phyloP scores from a whole-genome alignment of 2,888 invertebrate genomes.

The Platynereis dumerilii region DNA sequence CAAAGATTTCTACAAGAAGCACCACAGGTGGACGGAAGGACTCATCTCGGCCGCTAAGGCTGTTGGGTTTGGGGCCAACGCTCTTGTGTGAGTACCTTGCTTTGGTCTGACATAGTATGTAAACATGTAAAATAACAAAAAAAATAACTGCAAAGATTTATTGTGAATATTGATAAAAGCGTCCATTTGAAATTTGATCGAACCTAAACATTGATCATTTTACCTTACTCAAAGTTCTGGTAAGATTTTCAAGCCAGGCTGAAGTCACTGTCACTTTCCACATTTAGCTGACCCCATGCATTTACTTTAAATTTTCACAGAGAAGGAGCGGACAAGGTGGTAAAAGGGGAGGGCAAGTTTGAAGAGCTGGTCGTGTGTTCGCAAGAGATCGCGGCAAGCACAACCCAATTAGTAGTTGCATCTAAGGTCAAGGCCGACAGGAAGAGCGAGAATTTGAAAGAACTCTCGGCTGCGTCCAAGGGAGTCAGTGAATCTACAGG shows the following conservation, averaged over 20 bases:
- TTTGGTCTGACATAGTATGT: no score
- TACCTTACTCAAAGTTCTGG: no score
- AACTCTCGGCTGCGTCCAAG: conserved; percentile 84
- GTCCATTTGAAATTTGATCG: no score
- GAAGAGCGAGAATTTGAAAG: conserved; percentile 78
- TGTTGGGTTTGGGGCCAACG: conserved; percentile 93
- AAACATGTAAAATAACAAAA: background rate
- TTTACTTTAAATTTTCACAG: no score
- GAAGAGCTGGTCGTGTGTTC: conserved; percentile 95
- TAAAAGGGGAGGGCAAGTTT: conserved; percentile 79
- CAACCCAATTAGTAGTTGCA: conserved; percentile 96
- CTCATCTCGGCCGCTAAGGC: conserved; percentile 97
- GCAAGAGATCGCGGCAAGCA: conserved; percentile 93
- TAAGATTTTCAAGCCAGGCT: no score
- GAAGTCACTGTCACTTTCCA: no score
- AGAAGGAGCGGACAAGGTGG: conserved; percentile 90
- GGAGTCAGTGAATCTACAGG: conserved; percentile 90
- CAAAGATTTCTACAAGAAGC: conserved; percentile 96
- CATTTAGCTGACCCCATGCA: no score
- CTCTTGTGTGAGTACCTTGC: conserved; percentile 76
- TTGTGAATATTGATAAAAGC: background rate
- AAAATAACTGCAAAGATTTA: background rate
- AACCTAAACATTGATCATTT: no score
- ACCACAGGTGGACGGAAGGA: conserved; percentile 99
- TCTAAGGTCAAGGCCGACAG: conserved; percentile 92